Evolutionary conservation across 2,888 invertebrate genomes (phyloP), one percentile per base, ranked within the genome.

Genomic region (Parnassius glacialis): DNA sequence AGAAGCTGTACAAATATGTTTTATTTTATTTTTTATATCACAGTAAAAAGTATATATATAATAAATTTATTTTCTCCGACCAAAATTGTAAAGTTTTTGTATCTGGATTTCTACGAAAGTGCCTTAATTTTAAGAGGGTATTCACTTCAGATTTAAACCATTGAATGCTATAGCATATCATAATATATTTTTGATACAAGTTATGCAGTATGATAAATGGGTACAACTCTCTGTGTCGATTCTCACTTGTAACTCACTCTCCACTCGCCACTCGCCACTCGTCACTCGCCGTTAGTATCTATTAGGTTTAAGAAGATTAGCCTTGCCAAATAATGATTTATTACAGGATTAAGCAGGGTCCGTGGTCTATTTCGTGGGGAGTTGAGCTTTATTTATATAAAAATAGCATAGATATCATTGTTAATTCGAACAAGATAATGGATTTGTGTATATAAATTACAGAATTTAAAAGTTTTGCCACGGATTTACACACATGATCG

Each of bases 291-390:
- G 65, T 67, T 71, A 70, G 70, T 72, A 78, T n/a, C n/a, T n/a
- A n/a, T 77, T 12, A 9, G 87, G 82, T 86, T 85, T 89, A 89
- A 86, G 84, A 86, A 90, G 87, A 91, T 90, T 87, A 90, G 87
- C 86, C 84, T 78, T 82, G 85, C 84, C 82, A 87, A 90, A 89
- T 86, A 83, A 88, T 90, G 90, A 91, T 90, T 89, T 90, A 90
- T 90, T 85, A 82, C 78, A 63, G 87, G 90, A 88, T 91, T 87
- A 88, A 81, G 77, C 76, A 25, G 3, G 82, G 76, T 88, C 83
- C 84, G 79, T 83, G 84, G 84, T 82, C 81, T 83, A 81, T 83
- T 84, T 81, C 79, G 82, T 76, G 84, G 83, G 83, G 84, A 83
- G 82, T 86, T 87, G 84, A 80, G 83, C 80, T 83, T 84, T 86